Evolutionary conservation across 2,888 invertebrate genomes (phyloP).

Genomic region (Schizaphis graminum): DNA sequence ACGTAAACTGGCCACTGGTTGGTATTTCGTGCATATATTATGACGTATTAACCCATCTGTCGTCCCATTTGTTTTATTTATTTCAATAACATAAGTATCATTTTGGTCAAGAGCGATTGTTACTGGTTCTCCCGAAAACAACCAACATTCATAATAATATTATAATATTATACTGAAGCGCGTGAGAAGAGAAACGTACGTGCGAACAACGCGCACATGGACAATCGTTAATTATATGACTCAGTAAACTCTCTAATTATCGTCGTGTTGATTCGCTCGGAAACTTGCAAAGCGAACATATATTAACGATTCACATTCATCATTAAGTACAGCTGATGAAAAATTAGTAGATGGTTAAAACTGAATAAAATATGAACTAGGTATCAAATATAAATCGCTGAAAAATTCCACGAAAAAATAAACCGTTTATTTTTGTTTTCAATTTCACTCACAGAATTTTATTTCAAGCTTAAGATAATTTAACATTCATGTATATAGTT

Average conservation of each 20-base stretch:
- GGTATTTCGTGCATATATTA: background rate
- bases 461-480: background rate
- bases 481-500: too few relatives aligned
- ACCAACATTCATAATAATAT: background rate
- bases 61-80: background rate
- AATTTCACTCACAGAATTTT: background rate
- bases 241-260: conserved; percentile 55
- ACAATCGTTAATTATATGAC: conserved; percentile 37
- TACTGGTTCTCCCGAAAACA: background rate
- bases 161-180: background rate
- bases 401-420: background rate
- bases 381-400: background rate
- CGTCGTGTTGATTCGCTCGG: background rate
- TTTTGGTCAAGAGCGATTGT: background rate
- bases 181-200: conserved; percentile 52
- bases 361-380: background rate
- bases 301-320: background rate
- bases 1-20: background rate
- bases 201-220: conserved; percentile 15
- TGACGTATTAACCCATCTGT: background rate
- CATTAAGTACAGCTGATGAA: background rate
- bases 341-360: background rate
- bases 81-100: background rate
- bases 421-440: background rate
- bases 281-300: background rate